Percentiles rank a stretch among this genome's conserved stretches.
Evolutionary conservation across 1,140 invertebrate species (phyloP).

Genomic region (Aphis craccivora): DNA sequence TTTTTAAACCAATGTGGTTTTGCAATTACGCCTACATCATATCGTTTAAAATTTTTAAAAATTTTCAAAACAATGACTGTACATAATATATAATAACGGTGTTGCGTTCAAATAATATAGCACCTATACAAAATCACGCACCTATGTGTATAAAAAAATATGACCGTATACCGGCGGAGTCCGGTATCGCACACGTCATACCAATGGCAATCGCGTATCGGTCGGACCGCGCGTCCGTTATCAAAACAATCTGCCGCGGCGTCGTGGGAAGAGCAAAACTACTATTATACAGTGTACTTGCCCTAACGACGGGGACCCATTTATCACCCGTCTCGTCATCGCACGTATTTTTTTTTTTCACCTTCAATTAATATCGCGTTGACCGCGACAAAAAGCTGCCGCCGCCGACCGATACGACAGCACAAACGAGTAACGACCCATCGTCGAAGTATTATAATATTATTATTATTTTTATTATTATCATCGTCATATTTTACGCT

Average conservation of each 20-base stretch:
- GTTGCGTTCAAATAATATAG: neutral
- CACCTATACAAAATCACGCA: too few relatives aligned
- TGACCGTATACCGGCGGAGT: neutral
- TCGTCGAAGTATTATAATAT: neutral
- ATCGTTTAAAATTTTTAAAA: too few relatives aligned
- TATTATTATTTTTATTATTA: neutral
- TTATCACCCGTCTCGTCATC: constrained; percentile 29
- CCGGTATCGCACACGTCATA: neutral
- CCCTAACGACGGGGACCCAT: constrained; percentile 12
- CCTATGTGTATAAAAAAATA: neutral
- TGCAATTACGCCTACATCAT: too few relatives aligned
- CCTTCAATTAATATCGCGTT: constrained; percentile 28
- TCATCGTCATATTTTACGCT: neutral
- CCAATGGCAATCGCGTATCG: neutral
- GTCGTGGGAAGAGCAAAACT: constrained; percentile 19
- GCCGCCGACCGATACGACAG: neutral
- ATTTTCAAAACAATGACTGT: too few relatives aligned
- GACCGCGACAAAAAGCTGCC: neutral
- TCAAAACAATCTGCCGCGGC: constrained; percentile 1
- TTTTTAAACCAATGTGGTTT: too few relatives aligned
- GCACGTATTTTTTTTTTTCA: constrained; percentile 15
- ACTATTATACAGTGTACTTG: neutral
- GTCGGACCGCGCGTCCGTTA: neutral
- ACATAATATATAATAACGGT: too few relatives aligned
- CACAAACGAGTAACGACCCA: constrained; percentile 5